phyloP scores from a whole-genome alignment of 2,888 invertebrate genomes.

The Orchestes rusci region DNA sequence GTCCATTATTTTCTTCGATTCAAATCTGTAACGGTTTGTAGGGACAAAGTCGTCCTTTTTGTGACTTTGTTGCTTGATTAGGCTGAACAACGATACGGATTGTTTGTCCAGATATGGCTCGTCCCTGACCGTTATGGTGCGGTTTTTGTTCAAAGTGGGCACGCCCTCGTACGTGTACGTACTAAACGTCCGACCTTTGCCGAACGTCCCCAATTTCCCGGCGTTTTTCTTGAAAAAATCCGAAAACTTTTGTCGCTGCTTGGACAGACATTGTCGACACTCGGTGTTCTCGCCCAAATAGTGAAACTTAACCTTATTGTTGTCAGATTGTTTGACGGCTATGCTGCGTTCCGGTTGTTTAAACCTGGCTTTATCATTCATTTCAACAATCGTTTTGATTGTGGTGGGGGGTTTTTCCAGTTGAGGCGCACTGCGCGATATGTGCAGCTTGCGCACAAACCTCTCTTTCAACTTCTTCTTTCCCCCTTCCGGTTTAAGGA shows the following conservation, averaged over 20 bases:
- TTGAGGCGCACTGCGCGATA: constrained; percentile 1
- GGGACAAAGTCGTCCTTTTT: constrained; percentile 5
- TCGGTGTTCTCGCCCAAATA: constrained; percentile 13
- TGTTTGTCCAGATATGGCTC: background rate
- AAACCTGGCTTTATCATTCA: constrained; percentile 14
- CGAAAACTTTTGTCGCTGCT: constrained; percentile 10
- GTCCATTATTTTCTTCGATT: constrained; percentile 13
- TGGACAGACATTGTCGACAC: constrained; percentile 20
- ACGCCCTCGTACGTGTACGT: constrained; percentile 7
- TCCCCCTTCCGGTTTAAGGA: constrained; percentile 17
- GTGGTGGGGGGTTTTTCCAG: too few relatives aligned
- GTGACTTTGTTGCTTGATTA: constrained; percentile 12
- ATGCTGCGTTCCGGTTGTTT: constrained; percentile 2
- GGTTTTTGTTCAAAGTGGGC: background rate
- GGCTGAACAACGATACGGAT: constrained; percentile 16
- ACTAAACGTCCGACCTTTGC: constrained; percentile 6
- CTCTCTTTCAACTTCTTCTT: constrained; percentile 17
- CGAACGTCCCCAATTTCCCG: constrained; percentile 7
- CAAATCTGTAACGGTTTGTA: constrained; percentile 19
- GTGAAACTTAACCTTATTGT: constrained; percentile 19
- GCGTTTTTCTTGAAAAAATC: constrained; percentile 18
- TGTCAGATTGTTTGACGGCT: background rate
- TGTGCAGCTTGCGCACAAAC: constrained; percentile 5
- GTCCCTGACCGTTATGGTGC: constrained; percentile 13
- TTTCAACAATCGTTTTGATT: constrained; percentile 10